Evolutionary conservation across 2,113 vertebrate genomes (phyloP), one percentile per base, ranked within the genome.

Genomic region (Smithornis capensis): DNA sequence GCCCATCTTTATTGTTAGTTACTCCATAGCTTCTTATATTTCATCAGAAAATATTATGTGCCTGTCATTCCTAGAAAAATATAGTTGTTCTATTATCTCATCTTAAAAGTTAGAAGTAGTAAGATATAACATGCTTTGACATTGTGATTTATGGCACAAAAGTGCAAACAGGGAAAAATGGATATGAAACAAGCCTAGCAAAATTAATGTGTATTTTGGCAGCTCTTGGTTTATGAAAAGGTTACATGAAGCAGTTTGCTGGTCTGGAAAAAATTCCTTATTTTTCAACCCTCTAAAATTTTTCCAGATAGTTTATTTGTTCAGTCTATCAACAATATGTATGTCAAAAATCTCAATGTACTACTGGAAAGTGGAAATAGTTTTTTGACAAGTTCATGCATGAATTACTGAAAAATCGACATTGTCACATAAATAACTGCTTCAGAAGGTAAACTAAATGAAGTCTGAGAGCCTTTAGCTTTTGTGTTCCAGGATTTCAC

Each of bases 161-260:
- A 90, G 75, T 88, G 55, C 35, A 94, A 91, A 90, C 33, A 76
- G 37, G 70, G 67, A 31, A 90, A 90, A 95, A 92, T 52, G 5
- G 52, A 64, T 90, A 59, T 75, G 76, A 92, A 96, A 83, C 4
- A 5, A 90, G 63, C 17, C 33, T n/a, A 81, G 33, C 18, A 81
- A 94, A 97, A 93, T 91, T 55, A 90, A 95, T 90, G 19, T 67
- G 59, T 67, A 13, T 25, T 91, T 92, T 87, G 82, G 63, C 68
- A 97, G 75, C 7, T 93, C 56, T 63, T 64, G 31, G 63, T 92
- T 83, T 93, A 52, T 83, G 44, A 87, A 63, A 87, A 53, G 29
- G 31, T 62, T 90, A 83, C 42, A 70, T 23, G 59, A 70, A 93
- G 22, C 8, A 59, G 59, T 88, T 88, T 93, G 42, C 24, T 86